A percentile compares a stretch with the other conserved stretches of the same genome.
Evolutionary conservation across 2,797 vertebrate species (phyloP).

Genomic region (Microctenopoma steveboyesi): DNA sequence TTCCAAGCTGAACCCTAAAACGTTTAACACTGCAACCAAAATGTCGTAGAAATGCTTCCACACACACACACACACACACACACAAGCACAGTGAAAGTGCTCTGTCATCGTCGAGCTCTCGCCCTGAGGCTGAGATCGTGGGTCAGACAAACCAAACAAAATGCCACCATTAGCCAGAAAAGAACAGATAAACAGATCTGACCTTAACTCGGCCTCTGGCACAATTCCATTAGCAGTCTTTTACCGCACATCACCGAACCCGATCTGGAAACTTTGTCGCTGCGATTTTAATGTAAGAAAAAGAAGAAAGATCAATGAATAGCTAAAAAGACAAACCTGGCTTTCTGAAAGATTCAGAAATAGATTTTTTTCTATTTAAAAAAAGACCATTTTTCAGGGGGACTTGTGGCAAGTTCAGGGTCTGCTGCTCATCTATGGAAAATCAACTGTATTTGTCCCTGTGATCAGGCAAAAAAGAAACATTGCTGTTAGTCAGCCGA

Average conservation of each 20-base stretch:
- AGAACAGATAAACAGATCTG: constrained; percentile 38
- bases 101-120: constrained; percentile 55
- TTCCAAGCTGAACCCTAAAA: background rate
- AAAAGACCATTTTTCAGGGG: background rate
- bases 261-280: background rate
- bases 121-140: constrained; percentile 32
- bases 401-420: background rate
- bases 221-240: background rate
- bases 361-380: background rate
- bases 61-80: constrained; percentile 7
- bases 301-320: no score
- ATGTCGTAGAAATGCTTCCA: background rate
- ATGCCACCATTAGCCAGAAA: constrained; percentile 45
- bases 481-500: background rate
- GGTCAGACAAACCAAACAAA: constrained; percentile 42
- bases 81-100: constrained; percentile 43
- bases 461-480: background rate
- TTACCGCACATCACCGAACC: background rate
- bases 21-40: no score
- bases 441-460: background rate
- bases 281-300: no score
- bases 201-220: constrained; percentile 35
- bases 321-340: no score
- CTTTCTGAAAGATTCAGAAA: background rate
- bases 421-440: background rate